Evolutionary conservation across 2,113 vertebrate genomes (phyloP).

Genomic region (Bucco capensis): DNA sequence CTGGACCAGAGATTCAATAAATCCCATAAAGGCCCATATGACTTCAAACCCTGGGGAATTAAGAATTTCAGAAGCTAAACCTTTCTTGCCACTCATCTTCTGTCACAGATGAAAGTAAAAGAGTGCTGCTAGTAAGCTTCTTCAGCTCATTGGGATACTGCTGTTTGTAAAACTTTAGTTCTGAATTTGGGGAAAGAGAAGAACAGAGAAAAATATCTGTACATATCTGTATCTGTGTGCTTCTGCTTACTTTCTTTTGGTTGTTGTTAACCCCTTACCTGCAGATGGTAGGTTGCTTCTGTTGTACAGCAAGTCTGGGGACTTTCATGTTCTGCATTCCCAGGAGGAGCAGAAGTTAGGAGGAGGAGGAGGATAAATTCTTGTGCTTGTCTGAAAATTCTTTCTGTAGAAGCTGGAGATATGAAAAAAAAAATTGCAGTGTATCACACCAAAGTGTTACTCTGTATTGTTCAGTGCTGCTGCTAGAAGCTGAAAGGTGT

Average conservation of each 20-base stretch:
- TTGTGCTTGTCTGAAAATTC: background rate
- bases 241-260: background rate
- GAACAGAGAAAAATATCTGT: background rate
- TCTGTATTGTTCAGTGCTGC: background rate
- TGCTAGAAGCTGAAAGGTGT: background rate
- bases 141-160: background rate
- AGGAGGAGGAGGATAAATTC: background rate
- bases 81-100: background rate
- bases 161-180: background rate
- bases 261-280: background rate
- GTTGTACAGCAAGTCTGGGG: background rate
- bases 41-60: background rate
- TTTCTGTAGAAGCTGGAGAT: background rate
- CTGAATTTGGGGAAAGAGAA: background rate
- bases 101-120: background rate
- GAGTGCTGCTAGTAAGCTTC: accelerated
- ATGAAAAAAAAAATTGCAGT: background rate
- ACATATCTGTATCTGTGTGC: background rate
- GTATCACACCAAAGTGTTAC: background rate
- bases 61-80: background rate
- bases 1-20: background rate
- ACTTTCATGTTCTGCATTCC: background rate
- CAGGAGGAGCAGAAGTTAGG: background rate
- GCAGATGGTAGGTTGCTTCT: background rate
- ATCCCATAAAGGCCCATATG: background rate